Evolutionary conservation across 2,113 vertebrate genomes (phyloP).

Genomic region (Corythoichthys intestinalis): DNA sequence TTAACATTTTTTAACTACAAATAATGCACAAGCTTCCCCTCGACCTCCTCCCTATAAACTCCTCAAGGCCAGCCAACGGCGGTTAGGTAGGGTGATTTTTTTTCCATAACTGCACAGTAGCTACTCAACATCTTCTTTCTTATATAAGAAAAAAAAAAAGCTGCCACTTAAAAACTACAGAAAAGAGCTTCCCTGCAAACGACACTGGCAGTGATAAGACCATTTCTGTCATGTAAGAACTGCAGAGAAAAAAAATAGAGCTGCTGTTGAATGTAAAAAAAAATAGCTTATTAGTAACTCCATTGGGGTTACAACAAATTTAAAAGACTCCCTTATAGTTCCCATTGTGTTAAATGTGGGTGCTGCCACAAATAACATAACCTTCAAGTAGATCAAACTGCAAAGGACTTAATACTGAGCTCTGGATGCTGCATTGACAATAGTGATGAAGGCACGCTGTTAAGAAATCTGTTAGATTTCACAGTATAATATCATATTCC

Average conservation of each 20-base stretch:
- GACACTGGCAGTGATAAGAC: slow-evolving; percentile 76
- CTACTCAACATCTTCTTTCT: slow-evolving; percentile 55
- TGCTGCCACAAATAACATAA: slow-evolving; percentile 40
- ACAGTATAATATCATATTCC: slow-evolving; percentile 5
- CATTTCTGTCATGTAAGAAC: slow-evolving; percentile 59
- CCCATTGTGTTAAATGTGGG: slow-evolving; percentile 66
- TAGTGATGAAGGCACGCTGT: slow-evolving; percentile 59
- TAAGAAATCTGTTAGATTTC: slow-evolving; percentile 32
- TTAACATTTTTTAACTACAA: slow-evolving; percentile 74
- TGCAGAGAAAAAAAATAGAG: slow-evolving; percentile 24
- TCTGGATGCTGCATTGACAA: slow-evolving; percentile 35
- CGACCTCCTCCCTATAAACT: slow-evolving; percentile 41
- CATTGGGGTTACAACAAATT: neutral
- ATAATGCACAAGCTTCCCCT: slow-evolving; percentile 64
- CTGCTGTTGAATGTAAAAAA: slow-evolving; percentile 10
- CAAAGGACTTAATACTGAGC: slow-evolving; percentile 54
- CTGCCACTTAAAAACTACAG: slow-evolving; percentile 62
- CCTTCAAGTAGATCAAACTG: slow-evolving; percentile 72
- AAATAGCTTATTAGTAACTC: slow-evolving; percentile 8
- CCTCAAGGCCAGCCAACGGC: slow-evolving; percentile 42
- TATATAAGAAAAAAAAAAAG: slow-evolving; percentile 61
- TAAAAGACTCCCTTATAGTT: slow-evolving; percentile 63
- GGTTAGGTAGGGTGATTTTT: slow-evolving; percentile 33
- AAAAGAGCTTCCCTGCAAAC: slow-evolving; percentile 71
- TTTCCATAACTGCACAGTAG: slow-evolving; percentile 67